Base-by-base conservation (phyloP, 1,140 invertebrate genomes). In the Drosophila nannoptera region DNA sequence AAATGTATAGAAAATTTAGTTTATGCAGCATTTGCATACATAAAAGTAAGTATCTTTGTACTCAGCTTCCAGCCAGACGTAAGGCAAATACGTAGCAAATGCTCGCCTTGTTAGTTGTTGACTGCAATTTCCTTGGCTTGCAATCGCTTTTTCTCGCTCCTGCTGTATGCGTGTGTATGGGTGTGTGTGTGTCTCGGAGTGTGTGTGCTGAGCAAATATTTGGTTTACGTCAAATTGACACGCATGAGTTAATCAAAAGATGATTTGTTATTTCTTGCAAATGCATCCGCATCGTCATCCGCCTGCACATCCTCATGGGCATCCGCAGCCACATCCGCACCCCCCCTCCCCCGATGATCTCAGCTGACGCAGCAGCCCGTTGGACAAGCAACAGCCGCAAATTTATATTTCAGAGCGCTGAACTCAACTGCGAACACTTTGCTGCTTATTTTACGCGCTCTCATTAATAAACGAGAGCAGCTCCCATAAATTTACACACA, bases 191-290 rank as follows among this genome's bases (percentile, higher is more conserved):
- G 53, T 40, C 12, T 38, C 14, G 14, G 12, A 42, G 29, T 56
- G 50, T 40, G 45, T 78, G 73, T 84, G 76, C 75, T 80, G 73
- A 60, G 49, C 78, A 84, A 86, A 83, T 83, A 83, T 83, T 83
- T 83, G 76, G 83, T 84, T 83, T 83, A 84, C 80, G 81, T 83
- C 80, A 80, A 83, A 83, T 83, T 84, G 80, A 84, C 81, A 86
- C 77, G 81, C 81, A 81, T 86, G 81, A 86, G 82, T 86, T 86
- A 86, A 86, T 86, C 81, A 86, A 86, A 86, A 86, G 84, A 86
- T 86, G 80, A 83, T 83, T 83, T 83, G 80, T 83, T 80, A 83
- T 86, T 81, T 75, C 76, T 86, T 62, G 73, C 82, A 86, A 84
- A 80, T 86, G 81, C 81, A 81, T 81, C 80, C 80, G 66, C 70